phyloP scores from a whole-genome alignment of 1,140 invertebrate genomes.

The Thaumatotibia leucotreta region DNA sequence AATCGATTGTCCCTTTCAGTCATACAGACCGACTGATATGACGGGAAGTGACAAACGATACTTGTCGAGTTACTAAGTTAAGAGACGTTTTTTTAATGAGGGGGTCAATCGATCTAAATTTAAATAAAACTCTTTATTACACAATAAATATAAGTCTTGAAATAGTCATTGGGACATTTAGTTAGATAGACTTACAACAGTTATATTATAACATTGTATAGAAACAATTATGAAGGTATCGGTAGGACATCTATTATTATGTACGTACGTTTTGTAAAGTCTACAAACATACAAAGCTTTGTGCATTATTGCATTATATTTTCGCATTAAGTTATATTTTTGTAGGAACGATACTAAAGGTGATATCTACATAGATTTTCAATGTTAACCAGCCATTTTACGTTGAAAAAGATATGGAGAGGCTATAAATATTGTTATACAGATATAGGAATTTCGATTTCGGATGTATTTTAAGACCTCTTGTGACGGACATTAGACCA shows the following conservation, averaged over 20 bases:
- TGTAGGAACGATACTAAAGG: not conserved
- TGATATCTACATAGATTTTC: conserved; percentile 12
- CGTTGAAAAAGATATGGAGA: not conserved
- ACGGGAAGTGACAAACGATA: too few species aligned
- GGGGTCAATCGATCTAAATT: too few species aligned
- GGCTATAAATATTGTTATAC: not conserved
- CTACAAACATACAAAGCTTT: not conserved
- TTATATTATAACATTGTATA: not conserved
- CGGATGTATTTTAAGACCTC: not conserved
- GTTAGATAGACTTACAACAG: too few species aligned
- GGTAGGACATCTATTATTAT: not conserved
- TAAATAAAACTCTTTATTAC: too few species aligned
- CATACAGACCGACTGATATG: too few species aligned
- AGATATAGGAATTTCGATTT: conserved; percentile 2
- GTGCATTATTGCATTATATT: not conserved
- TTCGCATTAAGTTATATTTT: not conserved
- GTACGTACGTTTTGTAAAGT: not conserved
- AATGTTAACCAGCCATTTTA: conserved; percentile 12
- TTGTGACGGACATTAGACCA: not conserved
- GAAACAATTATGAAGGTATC: not conserved
- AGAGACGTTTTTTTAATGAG: too few species aligned
- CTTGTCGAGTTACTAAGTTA: too few species aligned
- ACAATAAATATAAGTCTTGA: too few species aligned
- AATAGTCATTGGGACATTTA: too few species aligned
- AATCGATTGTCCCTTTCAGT: too few species aligned